These are phyloP conservation scores for Pachyseris speciosa DNA, from an alignment of 64 coral and sea anemone genomes.

Conservation along the genomic window DNA sequence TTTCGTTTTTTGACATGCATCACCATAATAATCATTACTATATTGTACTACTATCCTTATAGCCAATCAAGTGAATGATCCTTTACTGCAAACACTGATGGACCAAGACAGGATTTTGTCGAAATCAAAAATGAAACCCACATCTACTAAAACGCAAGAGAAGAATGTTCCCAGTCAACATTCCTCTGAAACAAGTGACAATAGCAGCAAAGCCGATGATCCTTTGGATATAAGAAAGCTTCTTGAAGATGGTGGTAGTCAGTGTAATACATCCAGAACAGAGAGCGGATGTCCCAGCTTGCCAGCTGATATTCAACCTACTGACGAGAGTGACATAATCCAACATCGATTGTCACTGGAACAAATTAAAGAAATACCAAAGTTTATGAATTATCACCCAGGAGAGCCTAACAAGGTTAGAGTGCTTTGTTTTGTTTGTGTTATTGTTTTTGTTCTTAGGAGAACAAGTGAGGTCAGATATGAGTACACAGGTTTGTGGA, in stretches of 20 bases:
- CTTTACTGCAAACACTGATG: constrained; percentile 56
- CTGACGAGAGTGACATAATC: constrained; percentile 76
- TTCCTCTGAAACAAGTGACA: not conserved
- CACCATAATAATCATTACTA: too few species aligned
- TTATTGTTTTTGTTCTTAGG: not conserved
- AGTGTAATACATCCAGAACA: not conserved
- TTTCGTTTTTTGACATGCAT: too few species aligned
- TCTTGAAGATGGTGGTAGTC: not conserved
- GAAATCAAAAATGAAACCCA: not conserved
- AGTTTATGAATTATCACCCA: constrained; percentile 78
- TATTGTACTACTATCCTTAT: not conserved
- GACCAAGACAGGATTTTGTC: constrained; percentile 34
- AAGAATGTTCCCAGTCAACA: too few species aligned
- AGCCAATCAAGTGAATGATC: constrained; percentile 29
- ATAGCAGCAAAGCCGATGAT: not conserved
- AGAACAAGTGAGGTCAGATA: too few species aligned
- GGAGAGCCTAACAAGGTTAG: constrained; percentile 89
- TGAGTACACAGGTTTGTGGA: too few species aligned
- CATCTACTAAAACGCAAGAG: not conserved
- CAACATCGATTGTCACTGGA: constrained; percentile 79
- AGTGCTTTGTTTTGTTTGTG: not conserved
- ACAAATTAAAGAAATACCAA: constrained; percentile 83
- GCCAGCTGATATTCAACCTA: constrained; percentile 7
- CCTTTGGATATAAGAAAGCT: not conserved
- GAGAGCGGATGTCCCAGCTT: not conserved